phyloP scores from a whole-genome alignment of 2,888 invertebrate species.

The Clostera curtula region DNA sequence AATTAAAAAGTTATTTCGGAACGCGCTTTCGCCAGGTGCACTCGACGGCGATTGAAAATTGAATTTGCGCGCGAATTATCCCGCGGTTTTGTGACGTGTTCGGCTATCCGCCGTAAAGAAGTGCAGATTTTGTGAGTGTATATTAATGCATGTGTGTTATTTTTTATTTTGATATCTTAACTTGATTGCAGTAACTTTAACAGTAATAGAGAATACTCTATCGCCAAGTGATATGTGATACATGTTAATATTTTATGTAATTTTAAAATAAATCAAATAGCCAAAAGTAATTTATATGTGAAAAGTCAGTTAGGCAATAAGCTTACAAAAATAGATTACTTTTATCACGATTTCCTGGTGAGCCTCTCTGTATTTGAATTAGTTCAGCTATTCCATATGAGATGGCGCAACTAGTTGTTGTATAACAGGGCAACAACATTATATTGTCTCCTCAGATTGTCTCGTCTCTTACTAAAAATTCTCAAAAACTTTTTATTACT shows the following conservation, averaged over 20 bases:
- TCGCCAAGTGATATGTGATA: no score
- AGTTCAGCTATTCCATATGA: slow-evolving; percentile 39
- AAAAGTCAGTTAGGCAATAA: neutral
- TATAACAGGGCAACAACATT: no score
- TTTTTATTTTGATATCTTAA: slow-evolving; percentile 8
- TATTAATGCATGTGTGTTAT: slow-evolving; percentile 16
- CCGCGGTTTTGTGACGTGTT: slow-evolving; percentile 37
- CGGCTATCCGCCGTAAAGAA: slow-evolving; percentile 33
- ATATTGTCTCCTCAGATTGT: no score
- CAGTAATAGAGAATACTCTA: neutral
- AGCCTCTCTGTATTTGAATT: neutral
- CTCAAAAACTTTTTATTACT: no score
- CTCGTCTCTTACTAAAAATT: no score
- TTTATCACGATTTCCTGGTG: neutral
- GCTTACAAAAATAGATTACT: neutral
- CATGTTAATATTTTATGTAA: no score
- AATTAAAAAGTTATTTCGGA: slow-evolving; percentile 21
- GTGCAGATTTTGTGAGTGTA: slow-evolving; percentile 45
- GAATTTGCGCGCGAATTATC: slow-evolving; percentile 39
- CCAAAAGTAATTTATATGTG: neutral
- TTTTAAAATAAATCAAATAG: no score
- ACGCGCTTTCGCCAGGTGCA: slow-evolving; percentile 25
- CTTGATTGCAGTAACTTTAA: slow-evolving; percentile 1
- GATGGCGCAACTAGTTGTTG: no score
- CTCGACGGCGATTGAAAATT: slow-evolving; percentile 33